Evolutionary conservation across 2,888 invertebrate species (phyloP), one percentile per base, ranked within the genome.

Genomic region (Chrysolina americana): DNA sequence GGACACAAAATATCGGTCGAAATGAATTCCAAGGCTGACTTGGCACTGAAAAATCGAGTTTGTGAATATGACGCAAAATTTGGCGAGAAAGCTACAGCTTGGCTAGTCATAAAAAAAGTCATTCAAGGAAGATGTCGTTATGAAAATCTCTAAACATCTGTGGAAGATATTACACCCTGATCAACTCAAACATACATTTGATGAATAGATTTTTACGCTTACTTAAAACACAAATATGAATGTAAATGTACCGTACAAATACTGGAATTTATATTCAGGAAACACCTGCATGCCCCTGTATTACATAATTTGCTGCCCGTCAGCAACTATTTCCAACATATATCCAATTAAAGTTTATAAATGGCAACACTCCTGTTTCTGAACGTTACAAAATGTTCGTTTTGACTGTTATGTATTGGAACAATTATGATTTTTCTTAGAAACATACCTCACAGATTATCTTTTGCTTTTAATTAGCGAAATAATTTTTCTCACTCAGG

Each of bases 391-490:
- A 59, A 59, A 28, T 59, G 59, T 59, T 53, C n/a, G 36, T 59
- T 59, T 59, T 28, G 59, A 59, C 59, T 36, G 59, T 59, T 59
- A 59, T 59, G n/a, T 59, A 59, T 59, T 59, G 59, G 36, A 6
- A 28, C 59, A 36, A 59, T 59, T 59, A 59, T 36, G 36, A 36
- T 59, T 59, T 59, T 59, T 59, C n/a, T 36, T 36, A 28, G 59
- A 28, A 59, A n/a, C 23, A 59, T 28, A 59, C 59, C 59, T 59
- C 59, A 59, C 36, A 59, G 59, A 59, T 59, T 59, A 59, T 59
- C 59, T 59, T n/a, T 36, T n/a, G 23, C n/a, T 59, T 36, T 28
- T 59, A 59, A 59, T 59, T 36, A 59, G 28, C 28, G n/a, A 15
- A 59, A 15, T 59, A 17, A 36, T 59, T 17, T 17, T 59, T 36